A percentile compares a stretch with the other conserved stretches of the same genome.
Evolutionary conservation across 1,140 invertebrate species (phyloP).

Genomic region (Danaus plexippus): DNA sequence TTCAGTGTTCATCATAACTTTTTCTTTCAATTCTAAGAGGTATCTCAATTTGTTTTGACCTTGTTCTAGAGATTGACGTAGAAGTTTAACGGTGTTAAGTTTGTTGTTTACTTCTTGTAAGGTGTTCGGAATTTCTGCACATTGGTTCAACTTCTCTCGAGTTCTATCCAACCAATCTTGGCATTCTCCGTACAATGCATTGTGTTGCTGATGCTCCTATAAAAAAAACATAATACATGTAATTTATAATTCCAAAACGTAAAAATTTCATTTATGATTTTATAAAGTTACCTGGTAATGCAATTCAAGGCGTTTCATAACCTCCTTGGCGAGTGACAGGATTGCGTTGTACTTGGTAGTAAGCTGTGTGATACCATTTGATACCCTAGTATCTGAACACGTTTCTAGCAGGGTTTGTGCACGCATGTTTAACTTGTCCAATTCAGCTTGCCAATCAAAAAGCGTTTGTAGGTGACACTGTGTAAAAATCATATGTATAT

Average conservation of each 20-base stretch:
- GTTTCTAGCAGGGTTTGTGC: slow-evolving; percentile 92
- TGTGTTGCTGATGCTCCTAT: slow-evolving; percentile 90
- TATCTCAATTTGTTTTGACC: slow-evolving; percentile 93
- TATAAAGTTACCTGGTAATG: slow-evolving; percentile 82
- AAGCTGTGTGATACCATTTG: slow-evolving; percentile 93
- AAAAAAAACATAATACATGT: slow-evolving; percentile 6
- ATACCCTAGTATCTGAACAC: slow-evolving; percentile 93
- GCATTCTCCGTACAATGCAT: slow-evolving; percentile 90
- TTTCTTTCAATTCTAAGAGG: slow-evolving; percentile 91
- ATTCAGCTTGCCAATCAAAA: slow-evolving; percentile 93
- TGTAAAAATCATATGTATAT: slow-evolving; percentile 2
- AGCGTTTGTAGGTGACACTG: slow-evolving; percentile 85
- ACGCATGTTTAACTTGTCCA: slow-evolving; percentile 92
- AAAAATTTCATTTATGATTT: slow-evolving; percentile 11
- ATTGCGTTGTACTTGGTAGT: slow-evolving; percentile 95
- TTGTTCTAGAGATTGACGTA: slow-evolving; percentile 89
- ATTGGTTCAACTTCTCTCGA: slow-evolving; percentile 85
- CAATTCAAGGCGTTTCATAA: slow-evolving; percentile 90
- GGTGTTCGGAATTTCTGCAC: slow-evolving; percentile 81
- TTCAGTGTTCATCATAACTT: slow-evolving; percentile 93
- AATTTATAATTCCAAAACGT: not conserved
- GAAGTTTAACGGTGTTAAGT: slow-evolving; percentile 85
- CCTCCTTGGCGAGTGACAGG: slow-evolving; percentile 92
- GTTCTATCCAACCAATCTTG: slow-evolving; percentile 92
- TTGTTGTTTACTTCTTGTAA: slow-evolving; percentile 87